Evolutionary conservation across 1,140 invertebrate genomes (phyloP).

Genomic region (Tetramorium alpestre): DNA sequence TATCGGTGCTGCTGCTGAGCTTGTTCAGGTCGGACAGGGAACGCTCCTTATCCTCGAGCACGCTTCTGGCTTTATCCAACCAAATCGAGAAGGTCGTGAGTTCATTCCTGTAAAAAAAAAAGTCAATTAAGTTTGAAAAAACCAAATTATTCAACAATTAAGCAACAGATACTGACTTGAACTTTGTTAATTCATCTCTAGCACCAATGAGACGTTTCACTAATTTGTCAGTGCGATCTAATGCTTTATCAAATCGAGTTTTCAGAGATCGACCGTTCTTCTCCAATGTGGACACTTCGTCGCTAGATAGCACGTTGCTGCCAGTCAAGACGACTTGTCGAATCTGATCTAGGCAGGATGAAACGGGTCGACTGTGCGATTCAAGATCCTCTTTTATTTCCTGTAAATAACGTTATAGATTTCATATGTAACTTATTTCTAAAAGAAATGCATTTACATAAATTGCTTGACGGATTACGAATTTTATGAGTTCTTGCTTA

Average conservation of each 20-base stretch:
- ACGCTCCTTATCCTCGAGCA: constrained; percentile 94
- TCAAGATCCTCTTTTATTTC: constrained; percentile 96
- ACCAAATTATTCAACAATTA: neutral
- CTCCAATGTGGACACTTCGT: constrained; percentile 94
- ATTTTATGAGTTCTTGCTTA: constrained; percentile 74
- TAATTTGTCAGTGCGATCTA: constrained; percentile 92
- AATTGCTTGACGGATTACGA: neutral
- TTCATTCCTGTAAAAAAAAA: constrained; percentile 87
- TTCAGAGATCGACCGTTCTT: constrained; percentile 94
- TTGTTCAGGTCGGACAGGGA: constrained; percentile 92
- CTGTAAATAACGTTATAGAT: constrained; percentile 84
- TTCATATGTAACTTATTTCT: neutral
- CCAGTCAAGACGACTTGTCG: constrained; percentile 96
- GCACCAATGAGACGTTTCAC: constrained; percentile 92
- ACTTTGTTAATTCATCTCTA: constrained; percentile 95
- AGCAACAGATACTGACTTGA: constrained; percentile 86
- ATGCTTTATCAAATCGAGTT: constrained; percentile 93
- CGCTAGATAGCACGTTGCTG: constrained; percentile 94
- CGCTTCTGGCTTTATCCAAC: constrained; percentile 92
- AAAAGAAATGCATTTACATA: neutral
- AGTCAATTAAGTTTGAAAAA: neutral
- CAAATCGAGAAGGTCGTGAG: constrained; percentile 93
- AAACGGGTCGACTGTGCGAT: constrained; percentile 93
- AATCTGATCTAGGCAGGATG: constrained; percentile 95
- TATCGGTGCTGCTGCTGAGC: constrained; percentile 90